Conservation (phyloP, 2,113 vertebrate species). For the Apus apus region DNA sequence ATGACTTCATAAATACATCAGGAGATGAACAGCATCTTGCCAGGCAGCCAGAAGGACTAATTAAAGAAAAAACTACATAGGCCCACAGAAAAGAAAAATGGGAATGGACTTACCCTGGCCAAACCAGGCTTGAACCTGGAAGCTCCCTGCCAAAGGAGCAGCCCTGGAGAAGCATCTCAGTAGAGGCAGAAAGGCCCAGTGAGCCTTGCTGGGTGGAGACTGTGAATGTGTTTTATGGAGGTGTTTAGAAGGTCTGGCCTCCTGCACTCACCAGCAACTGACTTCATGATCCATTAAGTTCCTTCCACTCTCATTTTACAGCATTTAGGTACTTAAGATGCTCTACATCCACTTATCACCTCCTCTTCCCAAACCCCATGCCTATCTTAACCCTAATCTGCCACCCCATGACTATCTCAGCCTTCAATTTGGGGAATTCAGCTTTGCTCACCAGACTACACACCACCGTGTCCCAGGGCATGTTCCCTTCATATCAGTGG, state of each 20-base stretch:
- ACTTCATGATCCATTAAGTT: not conserved
- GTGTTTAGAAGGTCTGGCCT: not conserved
- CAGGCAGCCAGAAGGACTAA: not conserved
- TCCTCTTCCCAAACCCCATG: rapidly evolving
- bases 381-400: not conserved
- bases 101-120: not conserved
- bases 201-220: not conserved
- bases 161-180: not conserved
- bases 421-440: not conserved
- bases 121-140: not conserved
- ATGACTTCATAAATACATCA: not conserved
- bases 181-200: not conserved
- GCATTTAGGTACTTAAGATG: not conserved
- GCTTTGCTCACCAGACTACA: not conserved
- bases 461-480: not conserved
- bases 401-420: rapidly evolving
- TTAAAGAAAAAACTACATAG: not conserved
- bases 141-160: not conserved
- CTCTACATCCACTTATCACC: not conserved
- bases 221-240: not conserved
- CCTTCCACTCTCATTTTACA: not conserved
- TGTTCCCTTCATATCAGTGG: not conserved
- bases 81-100: not conserved
- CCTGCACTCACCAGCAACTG: not conserved
- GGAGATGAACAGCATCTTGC: not conserved